phyloP scores from a whole-genome alignment of 2,888 invertebrate genomes.

The Lasioglossum oenotherae region DNA sequence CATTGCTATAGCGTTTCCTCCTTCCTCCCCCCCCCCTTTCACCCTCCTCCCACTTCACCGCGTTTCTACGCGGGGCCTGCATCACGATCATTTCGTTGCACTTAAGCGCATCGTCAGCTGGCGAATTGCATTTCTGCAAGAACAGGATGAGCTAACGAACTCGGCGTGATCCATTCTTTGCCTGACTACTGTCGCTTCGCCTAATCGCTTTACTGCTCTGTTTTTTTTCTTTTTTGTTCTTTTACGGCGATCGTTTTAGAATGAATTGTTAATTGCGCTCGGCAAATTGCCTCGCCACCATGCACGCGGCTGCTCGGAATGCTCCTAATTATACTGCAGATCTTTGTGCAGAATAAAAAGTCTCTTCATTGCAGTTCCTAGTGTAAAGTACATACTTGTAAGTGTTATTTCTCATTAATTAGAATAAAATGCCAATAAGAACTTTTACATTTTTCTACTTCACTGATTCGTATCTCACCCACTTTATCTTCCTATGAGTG shows the following conservation, averaged over 20 bases:
- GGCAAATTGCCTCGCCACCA: background rate
- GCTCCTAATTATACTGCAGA: background rate
- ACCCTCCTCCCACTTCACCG: background rate
- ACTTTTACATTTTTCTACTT: background rate
- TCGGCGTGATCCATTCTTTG: constrained; percentile 41
- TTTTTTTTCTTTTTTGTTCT: constrained; percentile 24
- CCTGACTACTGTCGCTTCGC: constrained; percentile 12
- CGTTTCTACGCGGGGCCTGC: constrained; percentile 41
- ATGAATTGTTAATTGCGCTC: constrained; percentile 44
- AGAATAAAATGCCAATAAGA: background rate
- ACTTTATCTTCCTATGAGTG: background rate
- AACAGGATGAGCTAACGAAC: constrained; percentile 69
- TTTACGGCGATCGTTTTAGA: constrained; percentile 51
- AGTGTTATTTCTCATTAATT: background rate
- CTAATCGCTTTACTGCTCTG: background rate
- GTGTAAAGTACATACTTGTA: background rate
- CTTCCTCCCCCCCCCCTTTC: background rate
- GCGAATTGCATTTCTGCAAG: constrained; percentile 78
- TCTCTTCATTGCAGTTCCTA: background rate
- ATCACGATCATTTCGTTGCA: constrained; percentile 67
- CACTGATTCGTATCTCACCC: background rate
- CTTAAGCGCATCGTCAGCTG: constrained; percentile 80
- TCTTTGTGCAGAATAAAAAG: background rate
- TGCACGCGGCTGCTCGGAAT: background rate
- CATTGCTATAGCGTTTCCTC: constrained; percentile 17